These are phyloP conservation scores for Saturnia pavonia DNA, from an alignment of 2,888 invertebrate genomes.

Conservation along the genomic window DNA sequence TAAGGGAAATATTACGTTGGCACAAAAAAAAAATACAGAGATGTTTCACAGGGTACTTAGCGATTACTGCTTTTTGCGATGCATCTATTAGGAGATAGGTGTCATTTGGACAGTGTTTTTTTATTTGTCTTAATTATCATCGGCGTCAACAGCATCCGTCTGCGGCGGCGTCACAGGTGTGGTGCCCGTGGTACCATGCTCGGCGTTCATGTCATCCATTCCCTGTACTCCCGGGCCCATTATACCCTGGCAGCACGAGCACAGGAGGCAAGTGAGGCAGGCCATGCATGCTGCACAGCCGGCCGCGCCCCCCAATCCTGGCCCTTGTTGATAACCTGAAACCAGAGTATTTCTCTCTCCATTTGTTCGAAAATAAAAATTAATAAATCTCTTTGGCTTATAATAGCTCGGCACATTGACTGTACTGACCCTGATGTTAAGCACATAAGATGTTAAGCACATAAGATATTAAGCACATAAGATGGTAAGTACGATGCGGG, in stretches of 20 bases:
- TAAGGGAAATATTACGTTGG: too few relatives aligned
- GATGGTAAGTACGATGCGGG: too few relatives aligned
- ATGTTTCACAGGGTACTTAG: too few relatives aligned
- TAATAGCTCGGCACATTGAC: too few relatives aligned
- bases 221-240: conserved; percentile 22
- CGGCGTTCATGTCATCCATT: neutral
- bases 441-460: too few relatives aligned
- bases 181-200: neutral
- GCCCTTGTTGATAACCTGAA: conserved; percentile 4
- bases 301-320: conserved; percentile 16
- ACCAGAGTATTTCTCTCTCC: neutral
- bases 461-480: too few relatives aligned
- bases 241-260: conserved; percentile 45
- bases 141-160: conserved; percentile 8
- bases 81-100: too few relatives aligned
- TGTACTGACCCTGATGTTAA: too few relatives aligned
- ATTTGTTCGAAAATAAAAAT: neutral
- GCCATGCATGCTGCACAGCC: conserved; percentile 35
- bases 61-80: too few relatives aligned
- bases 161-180: conserved; percentile 10
- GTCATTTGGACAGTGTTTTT: neutral
- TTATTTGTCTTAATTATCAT: neutral
- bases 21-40: too few relatives aligned
- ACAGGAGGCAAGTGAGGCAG: conserved; percentile 43
- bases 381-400: too few relatives aligned